Evolutionary conservation across 2,113 vertebrate species (phyloP), one percentile per base, ranked within the genome.

Genomic region (Anguilla japonica): DNA sequence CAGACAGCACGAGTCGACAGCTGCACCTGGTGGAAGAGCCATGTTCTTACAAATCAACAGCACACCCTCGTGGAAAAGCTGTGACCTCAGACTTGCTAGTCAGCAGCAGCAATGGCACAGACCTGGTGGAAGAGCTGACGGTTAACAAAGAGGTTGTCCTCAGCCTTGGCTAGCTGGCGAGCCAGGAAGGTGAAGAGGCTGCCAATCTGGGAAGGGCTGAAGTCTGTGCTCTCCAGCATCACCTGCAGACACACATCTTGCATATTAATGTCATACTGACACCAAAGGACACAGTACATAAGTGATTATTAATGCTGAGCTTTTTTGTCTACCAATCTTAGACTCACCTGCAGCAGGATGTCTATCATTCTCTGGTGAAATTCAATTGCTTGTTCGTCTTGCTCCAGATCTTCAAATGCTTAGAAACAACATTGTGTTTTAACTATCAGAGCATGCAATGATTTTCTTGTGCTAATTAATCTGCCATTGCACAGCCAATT

Each of bases 141-240:
- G 60, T 89, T 87, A 7, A 89, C 88, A 79, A 89, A 89, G 2
- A 89, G 83, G 53, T 50, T 34, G 80, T 87, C 81, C 50, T 89
- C 83, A 16, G 88, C 71, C 56, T 82, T 87, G 82, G 88, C 88
- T 46, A 87, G 22, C 88, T 89, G 88, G 14, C 88, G 86, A 9
- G 88, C 88, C 40, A 89, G 79, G 79, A 89, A 89, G 67, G 86
- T 89, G 63, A 89, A 89, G 56, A 89, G 86, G 46, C 83, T 84
- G 29, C 86, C 88, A 13, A 89, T 87, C 83, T 89, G 88, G 11
- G 86, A 89, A 78, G 88, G 86, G 18, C 83, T 84, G 26, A 89
- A 89, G 16, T 81, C 86, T 67, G 79, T 57, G 41, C 88, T 87
- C 67, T 89, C 88, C 88, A 89, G 63, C 88, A 89, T 89, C 13